Conservation (phyloP, 2,888 invertebrate species). For the Xylophagus ater region DNA sequence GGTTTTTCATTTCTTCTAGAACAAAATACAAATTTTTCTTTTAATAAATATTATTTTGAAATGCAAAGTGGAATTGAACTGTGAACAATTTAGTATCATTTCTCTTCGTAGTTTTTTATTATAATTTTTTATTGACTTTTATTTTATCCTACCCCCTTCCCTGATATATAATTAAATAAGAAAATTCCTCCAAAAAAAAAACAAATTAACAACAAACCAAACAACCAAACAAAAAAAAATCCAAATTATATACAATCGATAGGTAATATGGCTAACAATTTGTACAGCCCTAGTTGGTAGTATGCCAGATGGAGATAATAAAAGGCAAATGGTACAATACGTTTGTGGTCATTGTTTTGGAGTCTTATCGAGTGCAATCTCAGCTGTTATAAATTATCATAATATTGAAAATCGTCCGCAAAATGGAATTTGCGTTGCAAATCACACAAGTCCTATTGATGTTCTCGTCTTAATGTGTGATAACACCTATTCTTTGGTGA, state of each 20-base stretch:
- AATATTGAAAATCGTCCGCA: slow-evolving; percentile 76
- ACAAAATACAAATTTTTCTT: too few species aligned
- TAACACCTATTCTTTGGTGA: slow-evolving; percentile 93
- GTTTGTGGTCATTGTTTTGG: slow-evolving; percentile 85
- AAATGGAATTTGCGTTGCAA: slow-evolving; percentile 89
- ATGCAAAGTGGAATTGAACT: too few species aligned
- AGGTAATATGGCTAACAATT: slow-evolving; percentile 80
- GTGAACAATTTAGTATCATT: too few species aligned
- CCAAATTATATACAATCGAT: slow-evolving; percentile 28
- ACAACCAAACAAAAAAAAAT: slow-evolving; percentile 3
- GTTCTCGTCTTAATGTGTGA: slow-evolving; percentile 94
- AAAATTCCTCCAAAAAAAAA: too few species aligned
- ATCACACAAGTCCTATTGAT: slow-evolving; percentile 98
- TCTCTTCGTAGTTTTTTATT: too few species aligned
- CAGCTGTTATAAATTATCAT: slow-evolving; percentile 77
- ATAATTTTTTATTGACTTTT: too few species aligned
- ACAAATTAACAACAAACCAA: slow-evolving; percentile 1
- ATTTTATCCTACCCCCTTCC: too few species aligned
- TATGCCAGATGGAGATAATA: slow-evolving; percentile 64
- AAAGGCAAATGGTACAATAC: slow-evolving; percentile 66
- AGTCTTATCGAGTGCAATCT: slow-evolving; percentile 83
- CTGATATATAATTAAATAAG: too few species aligned
- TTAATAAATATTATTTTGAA: too few species aligned
- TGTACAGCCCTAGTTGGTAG: slow-evolving; percentile 81
- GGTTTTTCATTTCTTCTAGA: too few species aligned